These are phyloP conservation scores for Amblyornis subalaris DNA, from an alignment of 2,113 vertebrate species.

Conservation along the genomic window DNA sequence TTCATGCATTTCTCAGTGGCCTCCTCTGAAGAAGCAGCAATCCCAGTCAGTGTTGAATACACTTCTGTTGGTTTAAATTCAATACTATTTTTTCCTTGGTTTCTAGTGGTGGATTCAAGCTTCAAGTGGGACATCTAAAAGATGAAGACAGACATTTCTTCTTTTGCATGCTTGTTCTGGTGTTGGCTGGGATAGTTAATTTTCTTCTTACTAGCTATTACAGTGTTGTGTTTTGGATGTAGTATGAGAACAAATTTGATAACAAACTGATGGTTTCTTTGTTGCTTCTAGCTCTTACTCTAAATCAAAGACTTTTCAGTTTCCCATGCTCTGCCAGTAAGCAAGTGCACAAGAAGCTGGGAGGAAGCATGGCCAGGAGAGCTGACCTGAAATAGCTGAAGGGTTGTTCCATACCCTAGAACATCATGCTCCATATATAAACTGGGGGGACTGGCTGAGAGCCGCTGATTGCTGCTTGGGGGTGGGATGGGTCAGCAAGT, in stretches of 20 bases:
- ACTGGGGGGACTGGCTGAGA: background rate
- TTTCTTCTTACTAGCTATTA: background rate
- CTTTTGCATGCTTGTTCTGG: background rate
- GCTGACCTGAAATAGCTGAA: background rate
- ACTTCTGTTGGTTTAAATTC: conserved; percentile 47
- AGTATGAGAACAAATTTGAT: background rate
- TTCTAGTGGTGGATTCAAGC: conserved; percentile 73
- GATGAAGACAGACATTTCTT: conserved; percentile 66
- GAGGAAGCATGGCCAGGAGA: background rate
- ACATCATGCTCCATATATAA: background rate
- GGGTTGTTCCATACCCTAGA: background rate
- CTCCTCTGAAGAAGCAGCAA: conserved; percentile 38
- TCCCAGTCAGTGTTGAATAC: conserved; percentile 68
- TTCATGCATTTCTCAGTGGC: conserved; percentile 58
- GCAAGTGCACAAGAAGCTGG: background rate
- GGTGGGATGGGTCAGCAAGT: background rate
- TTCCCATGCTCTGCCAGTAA: background rate
- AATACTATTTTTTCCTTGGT: conserved; percentile 9
- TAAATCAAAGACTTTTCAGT: background rate
- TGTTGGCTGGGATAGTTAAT: background rate
- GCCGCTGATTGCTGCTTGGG: fast-evolving
- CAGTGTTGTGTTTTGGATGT: background rate
- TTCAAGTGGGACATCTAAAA: conserved; percentile 68
- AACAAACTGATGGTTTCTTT: background rate
- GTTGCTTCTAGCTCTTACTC: background rate